Conservation (phyloP, 2,888 invertebrate species). For the Drosophila formosana region DNA sequence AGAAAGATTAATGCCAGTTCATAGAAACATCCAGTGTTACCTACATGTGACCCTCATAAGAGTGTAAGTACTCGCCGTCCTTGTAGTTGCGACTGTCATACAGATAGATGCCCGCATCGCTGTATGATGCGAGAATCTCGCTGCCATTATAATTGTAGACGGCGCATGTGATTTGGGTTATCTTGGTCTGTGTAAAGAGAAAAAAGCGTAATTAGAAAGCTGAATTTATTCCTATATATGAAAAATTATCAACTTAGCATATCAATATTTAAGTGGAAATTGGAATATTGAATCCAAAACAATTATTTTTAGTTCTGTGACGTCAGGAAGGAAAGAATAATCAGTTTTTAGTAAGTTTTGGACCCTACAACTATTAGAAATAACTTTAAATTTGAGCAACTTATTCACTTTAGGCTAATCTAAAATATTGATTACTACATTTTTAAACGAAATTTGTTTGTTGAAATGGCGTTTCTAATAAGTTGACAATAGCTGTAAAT, state of each 20-base stretch:
- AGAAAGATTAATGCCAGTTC: background rate
- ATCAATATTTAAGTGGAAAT: no score
- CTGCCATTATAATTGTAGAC: constrained; percentile 96
- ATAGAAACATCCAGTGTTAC: background rate
- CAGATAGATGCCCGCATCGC: constrained; percentile 96
- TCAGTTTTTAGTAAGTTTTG: no score
- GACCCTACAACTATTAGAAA: no score
- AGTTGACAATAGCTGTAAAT: background rate
- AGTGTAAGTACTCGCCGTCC: constrained; percentile 85
- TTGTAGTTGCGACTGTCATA: constrained; percentile 89
- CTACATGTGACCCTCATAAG: constrained; percentile 88
- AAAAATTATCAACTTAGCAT: no score
- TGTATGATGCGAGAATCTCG: constrained; percentile 96
- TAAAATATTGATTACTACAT: no score
- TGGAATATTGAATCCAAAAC: no score
- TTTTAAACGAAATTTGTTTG: no score
- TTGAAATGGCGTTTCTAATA: background rate
- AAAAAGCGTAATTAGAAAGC: background rate
- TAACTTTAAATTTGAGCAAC: no score
- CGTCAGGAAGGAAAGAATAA: no score
- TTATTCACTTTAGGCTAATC: no score
- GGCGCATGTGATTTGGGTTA: constrained; percentile 92
- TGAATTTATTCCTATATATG: no score
- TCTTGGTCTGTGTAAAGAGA: constrained; percentile 50
- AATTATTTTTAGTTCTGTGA: no score